phyloP scores from a whole-genome alignment of 1,140 invertebrate genomes.

The Akabosia matsudoensis region DNA sequence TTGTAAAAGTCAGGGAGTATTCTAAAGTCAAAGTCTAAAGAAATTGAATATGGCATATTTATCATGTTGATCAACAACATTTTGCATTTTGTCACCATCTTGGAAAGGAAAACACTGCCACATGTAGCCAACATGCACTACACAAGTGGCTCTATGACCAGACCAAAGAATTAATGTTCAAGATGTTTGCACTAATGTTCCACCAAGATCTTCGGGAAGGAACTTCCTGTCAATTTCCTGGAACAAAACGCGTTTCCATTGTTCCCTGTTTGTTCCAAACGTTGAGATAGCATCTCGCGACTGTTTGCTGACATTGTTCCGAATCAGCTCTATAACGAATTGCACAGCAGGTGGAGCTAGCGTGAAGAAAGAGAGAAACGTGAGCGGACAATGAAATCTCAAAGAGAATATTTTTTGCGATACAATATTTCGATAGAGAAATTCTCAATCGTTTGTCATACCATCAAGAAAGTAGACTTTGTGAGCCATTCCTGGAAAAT shows the following conservation, averaged over 20 bases:
- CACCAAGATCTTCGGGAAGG: not conserved
- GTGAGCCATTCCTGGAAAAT: conserved; percentile 4
- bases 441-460: not conserved
- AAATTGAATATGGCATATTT: too few relatives aligned
- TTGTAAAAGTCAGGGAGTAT: too few relatives aligned
- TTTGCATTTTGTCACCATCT: too few relatives aligned
- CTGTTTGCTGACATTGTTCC: not conserved
- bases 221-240: not conserved
- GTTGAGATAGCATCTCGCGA: not conserved
- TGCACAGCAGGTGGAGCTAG: not conserved
- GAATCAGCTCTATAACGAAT: not conserved
- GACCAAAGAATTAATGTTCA: not conserved
- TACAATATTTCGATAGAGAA: not conserved
- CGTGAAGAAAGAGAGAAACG: too few relatives aligned
- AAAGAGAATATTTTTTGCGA: not conserved
- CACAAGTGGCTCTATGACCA: not conserved
- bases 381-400: not conserved
- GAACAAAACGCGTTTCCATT: not conserved
- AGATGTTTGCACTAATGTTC: not conserved
- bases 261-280: not conserved
- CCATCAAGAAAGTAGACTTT: not conserved
- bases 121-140: too few relatives aligned
- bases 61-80: too few relatives aligned
- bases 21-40: too few relatives aligned
- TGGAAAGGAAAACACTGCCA: too few relatives aligned